Base-by-base conservation (phyloP, 2,113 vertebrate genomes). In the Gila orcuttii region DNA sequence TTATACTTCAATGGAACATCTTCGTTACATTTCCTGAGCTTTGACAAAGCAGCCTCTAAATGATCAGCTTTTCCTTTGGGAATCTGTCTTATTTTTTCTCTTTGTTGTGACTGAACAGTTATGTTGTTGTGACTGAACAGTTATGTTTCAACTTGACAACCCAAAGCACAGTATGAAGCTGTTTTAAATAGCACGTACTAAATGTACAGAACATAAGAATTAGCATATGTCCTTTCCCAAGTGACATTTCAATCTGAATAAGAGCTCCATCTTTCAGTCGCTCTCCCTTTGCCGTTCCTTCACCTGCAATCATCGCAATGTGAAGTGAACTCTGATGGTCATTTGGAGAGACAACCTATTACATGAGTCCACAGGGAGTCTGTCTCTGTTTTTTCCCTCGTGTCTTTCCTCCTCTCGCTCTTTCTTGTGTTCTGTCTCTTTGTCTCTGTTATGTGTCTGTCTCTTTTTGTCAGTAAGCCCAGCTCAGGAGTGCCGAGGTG, bases 291-390 rank as follows among this genome's bases (percentile, higher is more conserved):
- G 50, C 62, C 59, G n/a, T 33, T 64, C 68, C 57, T 50, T 87
- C 57, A 50, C 84, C 78, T 85, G 77, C 83, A 87, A 87, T 85
- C 86, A 87, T 85, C 77, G 15, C 82, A 75, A 73, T 75, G 36
- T 84, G 86, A 85, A 69, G 59, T 82, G 78, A 80, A 81, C 69
- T 84, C 82, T 85, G 86, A 85, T 52, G 86, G 77, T 85, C 83
- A 85, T 87, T 79, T 68, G 83, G 28, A 82, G 83, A 76, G 86
- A 87, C 78, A 87, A 83, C 68, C 59, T 85, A 76, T 81, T 87
- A 84, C 79, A 31, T 15, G 78, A 75, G 69, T 79, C 86, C 36
- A 76, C 83, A 57, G 83, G 68, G 69, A 85, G 79, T 73, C 55
- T 84, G 59, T 80, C 85, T 84, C 31, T 88, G 42, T 77, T 81